Base-by-base conservation (phyloP, 1,140 invertebrate species). In the Saccostrea cuccullata region DNA sequence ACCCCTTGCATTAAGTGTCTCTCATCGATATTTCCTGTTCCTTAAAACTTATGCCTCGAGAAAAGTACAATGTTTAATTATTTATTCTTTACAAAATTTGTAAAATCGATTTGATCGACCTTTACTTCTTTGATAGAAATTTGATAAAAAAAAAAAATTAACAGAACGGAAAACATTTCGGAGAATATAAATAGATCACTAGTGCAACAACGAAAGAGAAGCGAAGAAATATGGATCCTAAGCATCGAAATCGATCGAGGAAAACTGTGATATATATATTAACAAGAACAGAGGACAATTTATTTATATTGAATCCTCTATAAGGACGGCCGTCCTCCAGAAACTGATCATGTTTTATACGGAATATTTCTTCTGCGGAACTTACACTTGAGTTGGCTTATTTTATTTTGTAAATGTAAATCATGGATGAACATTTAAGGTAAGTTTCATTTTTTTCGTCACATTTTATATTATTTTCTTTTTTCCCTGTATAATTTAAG, bases 261-360 rank as follows among this genome's bases (percentile, higher is more conserved):
- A 77, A 30, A 77, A 30, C 70, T 30, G 70, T 77, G 70, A 77
- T 77, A 30, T 77, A 77, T 77, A 77, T 30, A 26, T 77, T 77
- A 36, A 77, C 9, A 77, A 36, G 30, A 36, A 77, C 26, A 77
- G 26, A 36, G 26, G 70, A 77, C 70, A 36, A 26, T 64, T n/a
- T 47, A 47, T 64, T 64, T 64, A 64, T 20, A n/a, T 64, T 47
- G 47, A 47, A 17, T 20, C 58, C 13, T 64, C 58, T 8, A 5
- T 64, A 20, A 64, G 58, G 58, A n/a, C n/a, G n/a, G n/a, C n/a
- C n/a, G n/a, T n/a, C n/a, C n/a, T n/a, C n/a, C n/a, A 64, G 5
- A 3, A 64, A 20, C 47, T 64, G 58, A n/a, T n/a, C 58, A 60
- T 60, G 20, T 20, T 64, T 47, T 2, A 64, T n/a, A 20, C 6